Evolutionary conservation across 2,888 invertebrate species (phyloP), one percentile per base, ranked within the genome.

Genomic region (Stratiomys singularior): DNA sequence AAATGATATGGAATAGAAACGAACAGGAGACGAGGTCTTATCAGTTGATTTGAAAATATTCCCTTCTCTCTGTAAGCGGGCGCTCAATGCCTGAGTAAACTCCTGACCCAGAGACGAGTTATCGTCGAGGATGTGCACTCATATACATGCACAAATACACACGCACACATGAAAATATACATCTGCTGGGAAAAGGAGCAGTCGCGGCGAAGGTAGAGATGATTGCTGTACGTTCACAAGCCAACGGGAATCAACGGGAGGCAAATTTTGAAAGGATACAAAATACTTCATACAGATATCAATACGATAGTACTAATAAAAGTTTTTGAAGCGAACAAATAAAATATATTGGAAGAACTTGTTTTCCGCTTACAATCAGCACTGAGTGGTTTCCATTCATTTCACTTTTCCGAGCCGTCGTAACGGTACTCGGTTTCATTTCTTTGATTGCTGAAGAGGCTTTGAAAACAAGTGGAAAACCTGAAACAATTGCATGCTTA

Each of bases 11-110:
- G 52, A 52, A 52, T 52, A 9, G 7, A n/a, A 52, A n/a, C n/a
- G 2, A 4, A 9, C 7, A 15, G 15, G 15, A 15, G 3, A 18
- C 15, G 52, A 18, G 52, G 18, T 18, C 52, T 52, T 52, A 52
- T 52, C 52, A 52, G 52, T 52, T 52, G 52, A 52, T 52, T 52
- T 18, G 52, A 52, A 52, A 52, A 13, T 52, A 18, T 52, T 13
- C 15, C 15, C 15, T 52, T 13, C 15, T 13, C 4, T 13, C 52
- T 4, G 18, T 52, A 15, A n/a, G 52, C 52, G 18, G 18, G 18
- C 4, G n/a, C 52, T 52, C n/a, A 18, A 4, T 9, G 52, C 15
- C 18, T 52, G 52, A n/a, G 15, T 18, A 52, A 13, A 52, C 52
- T 18, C 52, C n/a, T 52, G 52, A 52, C 15, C 44, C 44, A 44